phyloP scores from a whole-genome alignment of 2,113 vertebrate species.

The Uria aalge region DNA sequence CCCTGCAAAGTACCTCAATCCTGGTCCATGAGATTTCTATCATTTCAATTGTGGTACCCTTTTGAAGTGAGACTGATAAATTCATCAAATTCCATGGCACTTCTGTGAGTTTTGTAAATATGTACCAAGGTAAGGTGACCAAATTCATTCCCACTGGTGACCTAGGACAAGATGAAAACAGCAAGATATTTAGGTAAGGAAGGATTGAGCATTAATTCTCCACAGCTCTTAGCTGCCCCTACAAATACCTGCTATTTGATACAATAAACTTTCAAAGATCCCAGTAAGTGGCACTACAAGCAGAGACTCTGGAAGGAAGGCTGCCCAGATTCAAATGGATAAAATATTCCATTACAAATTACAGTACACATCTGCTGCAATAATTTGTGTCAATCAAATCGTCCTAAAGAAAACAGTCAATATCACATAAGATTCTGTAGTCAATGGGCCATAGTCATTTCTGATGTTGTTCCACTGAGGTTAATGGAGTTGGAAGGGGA shows the following conservation, averaged over 20 bases:
- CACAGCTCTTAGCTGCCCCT: neutral
- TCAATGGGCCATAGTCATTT: neutral
- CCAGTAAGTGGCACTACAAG: neutral
- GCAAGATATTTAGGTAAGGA: neutral
- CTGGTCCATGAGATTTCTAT: neutral
- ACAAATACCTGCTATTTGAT: constrained; percentile 13
- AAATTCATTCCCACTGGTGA: neutral
- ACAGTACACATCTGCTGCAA: neutral
- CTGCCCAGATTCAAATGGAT: neutral
- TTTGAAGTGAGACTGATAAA: constrained; percentile 17
- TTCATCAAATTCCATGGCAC: neutral
- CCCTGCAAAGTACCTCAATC: neutral
- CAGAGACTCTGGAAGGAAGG: neutral
- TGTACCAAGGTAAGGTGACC: neutral
- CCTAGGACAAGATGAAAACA: neutral
- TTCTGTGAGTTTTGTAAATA: neutral
- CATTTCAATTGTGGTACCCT: neutral
- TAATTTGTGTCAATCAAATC: constrained; percentile 42
- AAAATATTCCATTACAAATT: constrained; percentile 16
- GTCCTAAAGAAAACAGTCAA: constrained; percentile 17
- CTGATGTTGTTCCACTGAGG: constrained; percentile 14
- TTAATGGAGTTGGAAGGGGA: constrained; percentile 17
- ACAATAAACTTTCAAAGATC: neutral
- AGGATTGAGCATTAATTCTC: neutral
- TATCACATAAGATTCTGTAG: neutral